A percentile compares a stretch with the other conserved stretches of the same genome.
These are phyloP conservation scores for Anagyrus pseudococci DNA, from an alignment of 2,888 invertebrate species.

Conservation along the genomic window DNA sequence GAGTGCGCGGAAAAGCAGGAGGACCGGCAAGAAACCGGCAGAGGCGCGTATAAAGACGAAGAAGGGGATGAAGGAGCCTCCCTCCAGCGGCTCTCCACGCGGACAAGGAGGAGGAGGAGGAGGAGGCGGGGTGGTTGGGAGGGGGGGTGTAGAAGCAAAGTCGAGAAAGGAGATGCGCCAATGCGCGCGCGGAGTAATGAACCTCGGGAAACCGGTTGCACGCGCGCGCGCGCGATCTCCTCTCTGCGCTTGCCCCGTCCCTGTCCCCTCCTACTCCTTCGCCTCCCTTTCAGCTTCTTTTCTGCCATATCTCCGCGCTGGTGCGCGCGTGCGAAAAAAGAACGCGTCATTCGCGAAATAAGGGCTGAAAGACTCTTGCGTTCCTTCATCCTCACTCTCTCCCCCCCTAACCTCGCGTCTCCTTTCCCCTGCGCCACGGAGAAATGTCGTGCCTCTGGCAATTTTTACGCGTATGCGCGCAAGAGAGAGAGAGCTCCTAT, in stretches of 20 bases:
- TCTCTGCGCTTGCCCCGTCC: too few relatives aligned
- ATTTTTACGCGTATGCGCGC: not conserved
- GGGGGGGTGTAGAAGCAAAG: not conserved
- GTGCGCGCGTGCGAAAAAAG: not conserved
- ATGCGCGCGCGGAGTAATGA: constrained; percentile 56
- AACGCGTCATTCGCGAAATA: constrained; percentile 22
- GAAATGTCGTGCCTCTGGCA: not conserved
- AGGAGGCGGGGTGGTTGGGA: not conserved
- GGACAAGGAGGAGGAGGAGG: not conserved
- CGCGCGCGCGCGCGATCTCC: constrained; percentile 1
- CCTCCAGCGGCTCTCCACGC: not conserved
- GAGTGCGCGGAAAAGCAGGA: constrained; percentile 15
- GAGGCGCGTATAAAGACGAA: not conserved
- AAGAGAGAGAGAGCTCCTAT: too few relatives aligned
- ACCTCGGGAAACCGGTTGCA: constrained; percentile 61
- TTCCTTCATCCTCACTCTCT: too few relatives aligned
- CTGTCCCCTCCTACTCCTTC: not conserved
- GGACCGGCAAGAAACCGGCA: constrained; percentile 25
- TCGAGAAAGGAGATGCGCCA: not conserved
- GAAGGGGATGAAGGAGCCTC: constrained; percentile 15
- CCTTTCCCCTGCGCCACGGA: not conserved
- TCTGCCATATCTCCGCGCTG: not conserved
- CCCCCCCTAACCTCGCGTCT: not conserved
- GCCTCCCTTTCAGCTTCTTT: not conserved
- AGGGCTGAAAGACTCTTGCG: constrained; percentile 13